Evolutionary conservation across 53 echinoderm and acorn worm species (phyloP).

Genomic region (Zoroaster sp.): DNA sequence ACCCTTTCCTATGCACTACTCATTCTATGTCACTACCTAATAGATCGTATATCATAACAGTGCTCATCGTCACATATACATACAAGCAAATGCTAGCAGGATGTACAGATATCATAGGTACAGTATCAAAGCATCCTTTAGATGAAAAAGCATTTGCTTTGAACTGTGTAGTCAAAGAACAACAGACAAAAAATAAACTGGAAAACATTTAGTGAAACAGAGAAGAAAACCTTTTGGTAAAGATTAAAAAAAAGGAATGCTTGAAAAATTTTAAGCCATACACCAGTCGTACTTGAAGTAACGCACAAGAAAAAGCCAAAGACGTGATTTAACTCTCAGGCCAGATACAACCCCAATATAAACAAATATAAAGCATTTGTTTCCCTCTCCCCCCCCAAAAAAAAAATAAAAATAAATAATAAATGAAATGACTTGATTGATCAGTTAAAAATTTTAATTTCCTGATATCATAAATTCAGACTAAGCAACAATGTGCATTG

Average conservation of each 20-base stretch:
- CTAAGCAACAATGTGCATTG: neutral
- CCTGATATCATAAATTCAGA: neutral
- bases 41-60: neutral
- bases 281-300: no score
- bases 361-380: neutral
- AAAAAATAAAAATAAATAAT: no score
- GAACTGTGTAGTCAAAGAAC: no score
- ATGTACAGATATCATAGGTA: no score
- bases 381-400: neutral
- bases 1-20: neutral
- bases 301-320: neutral
- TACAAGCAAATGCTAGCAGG: no score
- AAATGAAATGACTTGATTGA: neutral
- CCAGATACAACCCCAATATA: neutral
- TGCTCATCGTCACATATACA: no score
- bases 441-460: neutral
- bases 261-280: neutral
- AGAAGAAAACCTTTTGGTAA: no score
- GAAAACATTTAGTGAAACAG: no score
- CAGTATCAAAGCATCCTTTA: no score
- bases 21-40: neutral
- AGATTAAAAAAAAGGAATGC: no score
- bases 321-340: neutral
- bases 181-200: no score
- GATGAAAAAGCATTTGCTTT: no score